Evolutionary conservation across 2,113 vertebrate genomes (phyloP), one percentile per base, ranked within the genome.

Genomic region (Arothron firmamentum): DNA sequence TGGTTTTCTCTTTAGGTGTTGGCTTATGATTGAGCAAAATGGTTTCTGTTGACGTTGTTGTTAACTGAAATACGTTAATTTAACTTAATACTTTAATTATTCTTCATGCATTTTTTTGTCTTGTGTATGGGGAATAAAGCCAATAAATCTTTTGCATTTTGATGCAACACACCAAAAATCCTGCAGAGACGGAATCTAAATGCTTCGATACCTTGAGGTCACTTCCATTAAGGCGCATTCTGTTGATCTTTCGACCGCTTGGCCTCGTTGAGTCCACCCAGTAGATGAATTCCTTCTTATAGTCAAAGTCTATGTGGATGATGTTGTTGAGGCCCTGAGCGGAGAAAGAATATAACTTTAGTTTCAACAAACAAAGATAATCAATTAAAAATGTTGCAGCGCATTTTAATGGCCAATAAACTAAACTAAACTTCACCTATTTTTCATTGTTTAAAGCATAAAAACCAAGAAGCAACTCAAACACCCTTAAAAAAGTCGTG

Each of bases 201-300:
- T 16, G 43, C 4, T 3, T 18, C 11, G 17, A 34, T 87, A 99
- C 97, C 96, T 99, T 98, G 59, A 95, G 84, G 70, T 98, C 94
- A 78, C 93, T 98, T 78, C 97, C 97, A 54, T 98, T 99, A 74
- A 98, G 90, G 45, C 90, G 92, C 92, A 99, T 98, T 80, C 95
- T 92, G 86, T 98, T 98, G 90, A 99, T 96, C 75, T 92, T 93
- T 21, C 96, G 94, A 69, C 97, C 95, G 42, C 94, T 98, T 45
- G 96, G 96, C 87, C 95, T 91, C 77, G 92, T 97, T 60, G 95
- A 96, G 91, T 99, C 97, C 78, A 98, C 94, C 97, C 97, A 99
- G 70, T 99, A 99, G 83, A 99, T 93, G 55, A 96, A 96, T 82
- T 98, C 95, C 80, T 98, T 97, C 88, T 92, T 95, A 74, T 97